These are phyloP conservation scores for Megalops atlanticus DNA, from an alignment of 2,113 vertebrate species.

Conservation along the genomic window DNA sequence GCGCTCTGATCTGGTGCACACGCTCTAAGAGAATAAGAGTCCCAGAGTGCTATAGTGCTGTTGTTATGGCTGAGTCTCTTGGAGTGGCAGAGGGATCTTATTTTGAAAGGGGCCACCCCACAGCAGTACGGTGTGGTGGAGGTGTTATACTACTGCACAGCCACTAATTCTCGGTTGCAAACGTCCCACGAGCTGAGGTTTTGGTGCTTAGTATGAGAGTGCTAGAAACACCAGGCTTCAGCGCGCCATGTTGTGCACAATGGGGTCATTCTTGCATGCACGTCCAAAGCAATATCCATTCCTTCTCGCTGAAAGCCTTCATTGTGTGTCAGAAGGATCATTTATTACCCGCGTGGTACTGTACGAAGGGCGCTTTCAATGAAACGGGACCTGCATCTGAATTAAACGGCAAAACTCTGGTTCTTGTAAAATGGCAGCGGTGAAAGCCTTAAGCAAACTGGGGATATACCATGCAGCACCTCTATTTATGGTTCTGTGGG, in stretches of 20 bases:
- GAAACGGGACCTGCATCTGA: not conserved
- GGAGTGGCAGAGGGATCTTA: too few relatives aligned
- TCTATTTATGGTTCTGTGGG: not conserved
- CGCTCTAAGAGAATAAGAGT: too few relatives aligned
- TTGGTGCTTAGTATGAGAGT: not conserved
- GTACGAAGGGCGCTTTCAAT: not conserved
- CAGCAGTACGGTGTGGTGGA: too few relatives aligned
- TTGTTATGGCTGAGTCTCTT: too few relatives aligned
- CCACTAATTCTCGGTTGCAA: too few relatives aligned
- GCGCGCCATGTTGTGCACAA: not conserved
- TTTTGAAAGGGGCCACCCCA: too few relatives aligned
- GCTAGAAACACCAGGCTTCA: not conserved
- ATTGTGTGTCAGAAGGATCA: not conserved
- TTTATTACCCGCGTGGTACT: not conserved
- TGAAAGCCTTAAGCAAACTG: too few relatives aligned
- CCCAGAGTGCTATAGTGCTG: too few relatives aligned
- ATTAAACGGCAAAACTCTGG: not conserved
- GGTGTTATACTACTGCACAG: too few relatives aligned
- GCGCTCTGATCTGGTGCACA: too few relatives aligned
- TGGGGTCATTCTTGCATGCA: not conserved
- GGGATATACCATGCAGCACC: not conserved
- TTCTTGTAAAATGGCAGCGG: too few relatives aligned
- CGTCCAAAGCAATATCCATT: not conserved
- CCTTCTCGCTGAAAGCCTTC: not conserved
- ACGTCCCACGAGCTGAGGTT: too few relatives aligned